Percentiles rank a stretch among this genome's conserved stretches.
These are phyloP conservation scores for Grammomys dolichurus DNA, from an alignment of 2,113 vertebrate species.

Conservation along the genomic window DNA sequence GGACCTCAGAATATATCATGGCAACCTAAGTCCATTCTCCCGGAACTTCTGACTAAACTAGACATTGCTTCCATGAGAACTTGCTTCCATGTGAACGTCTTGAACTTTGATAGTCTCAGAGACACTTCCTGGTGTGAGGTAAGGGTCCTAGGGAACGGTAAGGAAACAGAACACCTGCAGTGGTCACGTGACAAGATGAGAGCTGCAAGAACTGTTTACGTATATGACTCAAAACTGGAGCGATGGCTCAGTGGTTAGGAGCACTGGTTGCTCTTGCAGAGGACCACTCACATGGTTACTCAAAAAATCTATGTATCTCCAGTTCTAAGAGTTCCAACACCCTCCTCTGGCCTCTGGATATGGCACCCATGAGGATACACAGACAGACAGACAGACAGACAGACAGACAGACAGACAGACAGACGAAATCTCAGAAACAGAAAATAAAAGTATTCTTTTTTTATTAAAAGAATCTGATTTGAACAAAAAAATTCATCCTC, in stretches of 20 bases:
- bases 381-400: background rate
- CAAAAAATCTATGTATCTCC: background rate
- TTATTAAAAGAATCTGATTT: background rate
- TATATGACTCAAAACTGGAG: background rate
- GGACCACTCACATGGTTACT: background rate
- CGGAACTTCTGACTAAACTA: background rate
- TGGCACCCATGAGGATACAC: background rate
- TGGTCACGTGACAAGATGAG: background rate
- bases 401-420: background rate
- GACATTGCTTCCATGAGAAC: background rate
- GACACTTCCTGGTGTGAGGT: background rate
- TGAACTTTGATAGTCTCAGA: background rate
- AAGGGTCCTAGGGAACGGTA: background rate
- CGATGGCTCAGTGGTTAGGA: background rate
- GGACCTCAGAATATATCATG: too few relatives aligned
- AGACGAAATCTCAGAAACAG: background rate
- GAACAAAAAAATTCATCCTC: conserved; percentile 1
- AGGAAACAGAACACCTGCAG: background rate
- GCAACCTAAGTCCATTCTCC: background rate
- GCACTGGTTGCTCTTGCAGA: background rate
- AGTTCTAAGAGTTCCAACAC: background rate
- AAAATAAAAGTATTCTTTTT: background rate
- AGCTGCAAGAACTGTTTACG: background rate
- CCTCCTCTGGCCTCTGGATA: background rate
- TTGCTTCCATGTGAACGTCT: background rate